A percentile compares a stretch with the other conserved stretches of the same genome.
These are phyloP conservation scores for Gasterosteus aculeatus DNA, from an alignment of 2,113 vertebrate genomes.

Conservation along the genomic window DNA sequence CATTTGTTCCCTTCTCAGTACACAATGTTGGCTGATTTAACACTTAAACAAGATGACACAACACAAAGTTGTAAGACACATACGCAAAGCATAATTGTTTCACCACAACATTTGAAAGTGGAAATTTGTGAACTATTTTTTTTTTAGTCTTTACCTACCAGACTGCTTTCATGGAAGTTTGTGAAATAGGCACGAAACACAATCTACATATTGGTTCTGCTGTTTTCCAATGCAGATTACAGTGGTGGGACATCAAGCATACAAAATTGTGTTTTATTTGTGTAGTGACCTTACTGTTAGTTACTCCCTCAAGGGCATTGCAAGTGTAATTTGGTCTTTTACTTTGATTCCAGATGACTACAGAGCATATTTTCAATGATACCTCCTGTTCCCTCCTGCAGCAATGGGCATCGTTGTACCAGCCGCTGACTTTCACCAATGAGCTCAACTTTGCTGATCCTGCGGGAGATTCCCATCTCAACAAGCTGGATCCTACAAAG, in stretches of 20 bases:
- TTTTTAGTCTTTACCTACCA: not conserved
- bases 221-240: not conserved
- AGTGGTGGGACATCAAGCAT: not conserved
- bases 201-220: too few relatives aligned
- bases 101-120: not conserved
- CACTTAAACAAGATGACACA: slow-evolving; percentile 7
- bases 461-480: slow-evolving; percentile 82
- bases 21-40: slow-evolving; percentile 16
- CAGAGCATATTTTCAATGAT: not conserved
- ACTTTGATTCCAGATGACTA: not conserved
- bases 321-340: not conserved
- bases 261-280: not conserved
- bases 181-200: too few relatives aligned
- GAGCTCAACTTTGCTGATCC: slow-evolving; percentile 79
- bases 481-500: slow-evolving; percentile 92
- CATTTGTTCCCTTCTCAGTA: not conserved
- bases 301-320: not conserved
- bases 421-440: slow-evolving; percentile 87
- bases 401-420: slow-evolving; percentile 98
- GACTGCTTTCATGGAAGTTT: too few relatives aligned
- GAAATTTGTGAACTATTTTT: not conserved
- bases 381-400: slow-evolving; percentile 67
- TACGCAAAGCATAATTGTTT: slow-evolving; percentile 3
- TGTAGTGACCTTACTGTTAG: not conserved
- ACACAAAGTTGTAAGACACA: not conserved